Evolutionary conservation across 2,797 vertebrate species (phyloP).

Genomic region (Alfaro cultratus): DNA sequence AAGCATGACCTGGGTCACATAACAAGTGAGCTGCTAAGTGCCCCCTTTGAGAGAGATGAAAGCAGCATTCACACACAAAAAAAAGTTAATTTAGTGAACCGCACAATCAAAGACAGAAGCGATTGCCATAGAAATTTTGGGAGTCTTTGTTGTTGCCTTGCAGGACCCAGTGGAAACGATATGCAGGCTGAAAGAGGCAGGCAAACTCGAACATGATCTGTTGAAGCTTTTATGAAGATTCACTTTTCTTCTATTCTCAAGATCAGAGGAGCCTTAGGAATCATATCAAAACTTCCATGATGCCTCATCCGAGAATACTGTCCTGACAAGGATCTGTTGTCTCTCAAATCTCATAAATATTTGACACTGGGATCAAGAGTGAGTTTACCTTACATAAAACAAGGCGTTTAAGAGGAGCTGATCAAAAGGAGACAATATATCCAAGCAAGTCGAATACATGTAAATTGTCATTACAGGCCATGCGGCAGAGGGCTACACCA

Average conservation of each 20-base stretch:
- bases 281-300: constrained; percentile 46
- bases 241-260: constrained; percentile 39
- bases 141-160: constrained; percentile 62
- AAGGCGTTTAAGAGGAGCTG: constrained; percentile 22
- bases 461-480: constrained; percentile 26
- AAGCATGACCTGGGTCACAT: constrained; percentile 45
- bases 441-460: not conserved
- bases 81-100: constrained; percentile 54
- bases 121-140: constrained; percentile 43
- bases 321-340: constrained; percentile 53
- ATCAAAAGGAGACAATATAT: constrained; percentile 5
- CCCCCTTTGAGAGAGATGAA: constrained; percentile 59
- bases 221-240: constrained; percentile 67
- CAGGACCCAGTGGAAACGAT: constrained; percentile 53
- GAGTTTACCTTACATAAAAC: constrained; percentile 31
- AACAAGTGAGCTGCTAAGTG: constrained; percentile 42
- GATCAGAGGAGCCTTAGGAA: constrained; percentile 49
- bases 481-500: constrained; percentile 21
- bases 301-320: constrained; percentile 50
- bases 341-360: constrained; percentile 60
- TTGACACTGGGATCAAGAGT: constrained; percentile 38
- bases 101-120: constrained; percentile 54
- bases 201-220: constrained; percentile 38
- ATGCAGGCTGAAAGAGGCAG: constrained; percentile 37
- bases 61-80: constrained; percentile 33